A percentile compares a stretch with the other conserved stretches of the same genome.
These are phyloP conservation scores for Callinectes sapidus DNA, from an alignment of 2,888 invertebrate genomes.

Conservation along the genomic window DNA sequence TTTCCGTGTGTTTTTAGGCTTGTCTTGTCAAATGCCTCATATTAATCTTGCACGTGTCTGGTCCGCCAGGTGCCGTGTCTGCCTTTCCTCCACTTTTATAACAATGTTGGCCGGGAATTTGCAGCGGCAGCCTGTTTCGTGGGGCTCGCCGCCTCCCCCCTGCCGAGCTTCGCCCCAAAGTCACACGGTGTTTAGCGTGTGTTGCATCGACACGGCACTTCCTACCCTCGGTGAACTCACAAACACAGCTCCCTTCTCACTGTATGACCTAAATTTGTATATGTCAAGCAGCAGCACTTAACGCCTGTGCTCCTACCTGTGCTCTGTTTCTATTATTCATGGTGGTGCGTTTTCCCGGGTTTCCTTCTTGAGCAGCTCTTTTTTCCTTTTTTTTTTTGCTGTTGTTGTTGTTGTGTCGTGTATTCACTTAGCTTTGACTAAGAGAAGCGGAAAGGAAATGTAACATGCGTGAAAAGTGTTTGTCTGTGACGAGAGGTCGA, in stretches of 20 bases:
- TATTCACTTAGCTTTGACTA: not conserved
- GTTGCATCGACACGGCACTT: not conserved
- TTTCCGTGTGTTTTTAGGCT: not conserved
- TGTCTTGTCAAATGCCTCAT: constrained; percentile 15
- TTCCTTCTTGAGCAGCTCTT: not conserved
- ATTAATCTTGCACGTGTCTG: constrained; percentile 20
- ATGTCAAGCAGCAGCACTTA: not conserved
- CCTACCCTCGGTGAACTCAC: not conserved
- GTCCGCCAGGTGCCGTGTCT: not conserved
- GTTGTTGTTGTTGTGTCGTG: not conserved
- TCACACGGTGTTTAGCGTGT: not conserved
- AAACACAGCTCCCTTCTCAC: not conserved
- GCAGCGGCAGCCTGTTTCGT: not conserved
- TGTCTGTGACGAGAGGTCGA: not conserved
- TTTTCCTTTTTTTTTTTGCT: too few relatives aligned
- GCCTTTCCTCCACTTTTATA: not conserved
- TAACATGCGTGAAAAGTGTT: not conserved
- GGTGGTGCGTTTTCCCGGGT: too few relatives aligned
- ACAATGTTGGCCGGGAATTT: not conserved
- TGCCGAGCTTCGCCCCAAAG: not conserved
- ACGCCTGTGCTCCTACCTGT: not conserved
- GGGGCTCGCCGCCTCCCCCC: not conserved
- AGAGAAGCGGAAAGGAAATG: not conserved
- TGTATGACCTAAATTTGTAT: not conserved
- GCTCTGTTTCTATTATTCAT: not conserved